phyloP scores from a whole-genome alignment of 2,797 vertebrate genomes.

The Hylomyscus alleni region DNA sequence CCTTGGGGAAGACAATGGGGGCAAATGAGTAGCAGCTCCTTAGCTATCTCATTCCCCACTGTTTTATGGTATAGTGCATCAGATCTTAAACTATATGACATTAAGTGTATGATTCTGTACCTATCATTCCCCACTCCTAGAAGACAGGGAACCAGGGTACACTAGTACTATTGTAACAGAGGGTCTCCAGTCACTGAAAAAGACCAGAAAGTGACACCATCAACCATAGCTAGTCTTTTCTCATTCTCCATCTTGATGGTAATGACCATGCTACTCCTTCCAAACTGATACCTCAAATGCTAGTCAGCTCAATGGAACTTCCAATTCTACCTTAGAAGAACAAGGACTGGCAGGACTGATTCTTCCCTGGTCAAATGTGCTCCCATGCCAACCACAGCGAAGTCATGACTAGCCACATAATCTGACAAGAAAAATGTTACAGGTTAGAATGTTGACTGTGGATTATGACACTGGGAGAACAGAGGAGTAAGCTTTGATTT shows the following conservation, averaged over 20 bases:
- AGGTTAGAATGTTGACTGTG: constrained; percentile 14
- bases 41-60: background rate
- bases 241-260: background rate
- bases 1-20: background rate
- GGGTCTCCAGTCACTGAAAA: background rate
- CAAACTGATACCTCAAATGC: background rate
- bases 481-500: constrained; percentile 37
- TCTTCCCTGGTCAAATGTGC: background rate
- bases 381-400: background rate
- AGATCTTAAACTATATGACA: background rate
- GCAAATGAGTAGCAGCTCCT: background rate
- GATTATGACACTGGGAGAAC: background rate
- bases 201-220: background rate
- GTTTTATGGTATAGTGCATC: background rate
- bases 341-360: background rate
- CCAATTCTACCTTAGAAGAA: background rate
- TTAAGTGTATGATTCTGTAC: background rate
- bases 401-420: background rate
- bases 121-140: background rate
- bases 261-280: background rate
- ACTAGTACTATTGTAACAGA: background rate
- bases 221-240: background rate
- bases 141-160: background rate
- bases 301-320: background rate
- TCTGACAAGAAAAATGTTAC: background rate